phyloP scores from a whole-genome alignment of 2,888 invertebrate genomes.

The Phalangium opilio region DNA sequence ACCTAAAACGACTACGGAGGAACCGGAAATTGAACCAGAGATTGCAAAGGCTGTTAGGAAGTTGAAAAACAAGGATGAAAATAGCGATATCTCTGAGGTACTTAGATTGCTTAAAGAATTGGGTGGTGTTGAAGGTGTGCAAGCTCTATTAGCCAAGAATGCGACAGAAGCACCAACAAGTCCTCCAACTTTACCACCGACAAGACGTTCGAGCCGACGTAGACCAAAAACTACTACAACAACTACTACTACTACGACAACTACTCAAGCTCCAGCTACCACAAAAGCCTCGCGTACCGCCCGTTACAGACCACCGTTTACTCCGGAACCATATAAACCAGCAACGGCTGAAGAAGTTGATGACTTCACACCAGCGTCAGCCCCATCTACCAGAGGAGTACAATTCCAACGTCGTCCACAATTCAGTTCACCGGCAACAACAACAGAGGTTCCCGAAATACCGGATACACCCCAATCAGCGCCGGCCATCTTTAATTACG shows the following conservation, averaged over 20 bases:
- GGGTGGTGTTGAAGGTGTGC: constrained; percentile 11
- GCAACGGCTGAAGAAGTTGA: background rate
- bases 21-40: background rate
- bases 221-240: background rate
- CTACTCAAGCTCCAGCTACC: background rate
- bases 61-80: constrained; percentile 3
- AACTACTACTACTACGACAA: background rate
- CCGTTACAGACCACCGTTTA: background rate
- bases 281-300: background rate
- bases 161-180: constrained; percentile 7
- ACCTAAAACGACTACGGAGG: constrained; percentile 3
- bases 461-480: background rate
- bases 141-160: constrained; percentile 5
- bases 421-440: background rate
- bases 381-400: background rate
- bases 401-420: background rate
- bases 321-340: background rate
- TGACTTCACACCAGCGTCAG: no score
- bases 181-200: constrained; percentile 10
- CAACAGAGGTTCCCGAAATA: background rate
- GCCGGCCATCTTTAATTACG: constrained; percentile 3
- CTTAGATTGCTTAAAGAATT: constrained; percentile 12
- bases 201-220: constrained; percentile 1
- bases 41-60: constrained; percentile 4
- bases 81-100: constrained; percentile 10